Evolutionary conservation across 2,888 invertebrate genomes (phyloP).

Genomic region (Loripinus fragilis): DNA sequence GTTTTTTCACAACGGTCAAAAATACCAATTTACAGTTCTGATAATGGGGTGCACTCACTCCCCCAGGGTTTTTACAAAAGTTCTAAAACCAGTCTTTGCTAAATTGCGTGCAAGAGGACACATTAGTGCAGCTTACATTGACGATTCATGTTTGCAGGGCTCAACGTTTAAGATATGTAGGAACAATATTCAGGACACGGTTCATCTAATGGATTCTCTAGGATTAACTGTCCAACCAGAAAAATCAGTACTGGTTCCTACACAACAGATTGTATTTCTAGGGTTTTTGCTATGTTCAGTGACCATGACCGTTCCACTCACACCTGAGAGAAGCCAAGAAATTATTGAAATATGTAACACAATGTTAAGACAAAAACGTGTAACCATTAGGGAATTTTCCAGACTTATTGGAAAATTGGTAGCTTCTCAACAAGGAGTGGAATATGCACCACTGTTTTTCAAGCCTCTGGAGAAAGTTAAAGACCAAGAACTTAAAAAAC

Average conservation of each 20-base stretch:
- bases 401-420: constrained; percentile 41
- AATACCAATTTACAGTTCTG: constrained; percentile 36
- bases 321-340: constrained; percentile 25
- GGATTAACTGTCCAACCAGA: constrained; percentile 55
- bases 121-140: constrained; percentile 40
- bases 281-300: constrained; percentile 53
- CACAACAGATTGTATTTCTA: constrained; percentile 49
- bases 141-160: constrained; percentile 43
- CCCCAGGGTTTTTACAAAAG: constrained; percentile 44
- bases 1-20: constrained; percentile 27
- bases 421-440: constrained; percentile 41
- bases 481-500: constrained; percentile 30
- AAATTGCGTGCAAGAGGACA: constrained; percentile 27
- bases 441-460: constrained; percentile 46
- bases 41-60: constrained; percentile 33
- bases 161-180: constrained; percentile 26
- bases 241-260: constrained; percentile 48
- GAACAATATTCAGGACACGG: constrained; percentile 27
- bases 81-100: constrained; percentile 52
- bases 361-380: constrained; percentile 1
- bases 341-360: constrained; percentile 13
- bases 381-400: constrained; percentile 12
- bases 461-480: constrained; percentile 43
- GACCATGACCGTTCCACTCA: constrained; percentile 36
- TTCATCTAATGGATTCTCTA: constrained; percentile 38